Percentiles rank a stretch among this genome's conserved stretches.
Conservation (phyloP, 2,888 invertebrate species). For the Plutella xylostella region DNA sequence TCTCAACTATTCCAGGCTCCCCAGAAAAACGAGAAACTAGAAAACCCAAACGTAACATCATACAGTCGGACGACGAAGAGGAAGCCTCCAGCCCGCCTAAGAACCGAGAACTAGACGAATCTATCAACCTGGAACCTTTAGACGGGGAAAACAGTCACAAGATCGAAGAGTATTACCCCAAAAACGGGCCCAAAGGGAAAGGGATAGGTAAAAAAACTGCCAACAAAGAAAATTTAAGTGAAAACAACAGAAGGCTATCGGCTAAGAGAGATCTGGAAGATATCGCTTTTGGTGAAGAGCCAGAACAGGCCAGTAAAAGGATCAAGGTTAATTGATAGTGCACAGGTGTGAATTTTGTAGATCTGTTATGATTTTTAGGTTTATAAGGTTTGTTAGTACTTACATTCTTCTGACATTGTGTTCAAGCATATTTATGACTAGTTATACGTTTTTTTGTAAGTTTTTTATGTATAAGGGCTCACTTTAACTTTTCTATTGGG, state of each 20-base stretch:
- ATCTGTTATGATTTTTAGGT: too few species aligned
- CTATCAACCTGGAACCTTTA: constrained; percentile 35
- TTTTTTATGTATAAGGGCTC: too few species aligned
- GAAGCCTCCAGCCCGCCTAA: constrained; percentile 25
- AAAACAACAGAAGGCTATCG: constrained; percentile 16
- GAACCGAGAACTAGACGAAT: constrained; percentile 40
- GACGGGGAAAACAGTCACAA: constrained; percentile 46
- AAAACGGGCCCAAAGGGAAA: constrained; percentile 18
- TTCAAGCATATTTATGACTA: too few species aligned
- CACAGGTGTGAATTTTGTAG: too few species aligned
- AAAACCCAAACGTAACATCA: constrained; percentile 25
- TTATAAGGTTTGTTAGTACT: too few species aligned
- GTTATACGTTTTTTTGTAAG: too few species aligned
- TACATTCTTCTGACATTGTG: too few species aligned
- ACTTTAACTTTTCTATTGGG: too few species aligned
- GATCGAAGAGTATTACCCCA: constrained; percentile 47
- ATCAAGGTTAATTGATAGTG: constrained; percentile 30
- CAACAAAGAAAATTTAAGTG: constrained; percentile 9
- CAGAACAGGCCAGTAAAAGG: constrained; percentile 28
- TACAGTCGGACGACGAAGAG: constrained; percentile 37
- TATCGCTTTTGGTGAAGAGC: constrained; percentile 21
- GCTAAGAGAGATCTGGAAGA: constrained; percentile 28
- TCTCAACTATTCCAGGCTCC: neutral
- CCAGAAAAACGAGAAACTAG: neutral
- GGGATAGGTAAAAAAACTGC: neutral